Evolutionary conservation across 2,888 invertebrate species (phyloP), one percentile per base, ranked within the genome.

Genomic region (Dicycla oo): DNA sequence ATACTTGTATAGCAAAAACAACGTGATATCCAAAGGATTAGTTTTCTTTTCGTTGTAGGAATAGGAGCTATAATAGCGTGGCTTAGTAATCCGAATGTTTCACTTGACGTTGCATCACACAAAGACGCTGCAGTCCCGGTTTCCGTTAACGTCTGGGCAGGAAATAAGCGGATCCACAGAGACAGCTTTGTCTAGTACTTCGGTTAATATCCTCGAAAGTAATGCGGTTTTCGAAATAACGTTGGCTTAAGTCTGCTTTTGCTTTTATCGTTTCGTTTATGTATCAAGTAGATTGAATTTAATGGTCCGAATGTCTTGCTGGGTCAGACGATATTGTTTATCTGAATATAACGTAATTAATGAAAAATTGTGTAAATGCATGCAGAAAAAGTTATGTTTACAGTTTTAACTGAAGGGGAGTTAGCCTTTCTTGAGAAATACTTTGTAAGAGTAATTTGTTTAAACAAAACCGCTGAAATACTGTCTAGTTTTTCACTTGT

Each of bases 101-200:
- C 82, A 83, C 73, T 85, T 83, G 76, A 78, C 66, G 80, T 80
- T 86, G 81, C 83, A 86, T 80, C 83, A 75, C 79, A 87, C 86
- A 90, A 89, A 90, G 91, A 89, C 87, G 85, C 75, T 86, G 89
- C 88, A 86, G 83, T 84, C 60, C 82, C 84, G 79, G 89, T 88
- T 93, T 94, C 94, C 94, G 92, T 88, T 87, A 86, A 84, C 88
- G 94, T 94, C 95, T 94, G 90, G 88, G 88, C 94, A 93, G 95
- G 95, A 95, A 95, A 94, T 94, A 92, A 91, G 90, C 91, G 91
- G 87, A 91, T 89, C 91, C 89, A 89, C 90, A 83, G 88, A 87
- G 90, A 88, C 84, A 85, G 91, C 92, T 92, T 93, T 94, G 94
- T 93, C 91, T 91, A 78, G 76, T 74, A 76, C 80, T 86, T 76